Evolutionary conservation across 2,113 vertebrate species (phyloP).

Genomic region (Leptosomus discolor): DNA sequence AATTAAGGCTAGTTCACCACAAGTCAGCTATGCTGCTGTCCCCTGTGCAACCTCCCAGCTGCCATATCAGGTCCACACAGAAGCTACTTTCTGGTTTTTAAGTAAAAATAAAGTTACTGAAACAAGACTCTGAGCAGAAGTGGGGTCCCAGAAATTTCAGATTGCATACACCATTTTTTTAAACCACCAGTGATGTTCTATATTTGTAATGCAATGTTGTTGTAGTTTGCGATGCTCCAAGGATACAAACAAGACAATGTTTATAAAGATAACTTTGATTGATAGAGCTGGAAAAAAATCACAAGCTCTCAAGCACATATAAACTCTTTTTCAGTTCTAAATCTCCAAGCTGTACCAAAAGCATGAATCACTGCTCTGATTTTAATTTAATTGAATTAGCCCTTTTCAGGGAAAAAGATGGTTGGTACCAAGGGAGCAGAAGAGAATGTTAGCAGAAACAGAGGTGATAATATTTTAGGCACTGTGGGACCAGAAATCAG

Average conservation of each 20-base stretch:
- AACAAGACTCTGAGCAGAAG: background rate
- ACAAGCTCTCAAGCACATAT: background rate
- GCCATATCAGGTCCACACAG: background rate
- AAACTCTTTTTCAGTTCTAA: background rate
- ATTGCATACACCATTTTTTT: background rate
- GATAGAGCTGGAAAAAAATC: background rate
- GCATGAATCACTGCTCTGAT: background rate
- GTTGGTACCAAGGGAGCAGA: background rate
- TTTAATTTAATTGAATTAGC: background rate
- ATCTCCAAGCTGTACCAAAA: background rate
- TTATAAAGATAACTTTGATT: background rate
- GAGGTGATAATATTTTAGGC: background rate
- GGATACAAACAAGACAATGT: background rate
- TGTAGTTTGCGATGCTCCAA: background rate
- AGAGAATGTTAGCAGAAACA: background rate
- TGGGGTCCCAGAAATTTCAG: background rate
- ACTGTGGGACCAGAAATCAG: background rate
- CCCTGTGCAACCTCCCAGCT: background rate
- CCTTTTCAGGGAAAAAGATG: constrained; percentile 1
- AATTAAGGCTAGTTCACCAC: background rate
- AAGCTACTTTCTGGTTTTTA: background rate
- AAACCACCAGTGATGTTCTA: background rate
- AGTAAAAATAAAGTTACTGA: background rate
- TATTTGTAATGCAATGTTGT: background rate
- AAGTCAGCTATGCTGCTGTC: background rate